A percentile compares a stretch with the other conserved stretches of the same genome.
phyloP scores from a whole-genome alignment of 2,113 vertebrate species.

The Helogale parvula region DNA sequence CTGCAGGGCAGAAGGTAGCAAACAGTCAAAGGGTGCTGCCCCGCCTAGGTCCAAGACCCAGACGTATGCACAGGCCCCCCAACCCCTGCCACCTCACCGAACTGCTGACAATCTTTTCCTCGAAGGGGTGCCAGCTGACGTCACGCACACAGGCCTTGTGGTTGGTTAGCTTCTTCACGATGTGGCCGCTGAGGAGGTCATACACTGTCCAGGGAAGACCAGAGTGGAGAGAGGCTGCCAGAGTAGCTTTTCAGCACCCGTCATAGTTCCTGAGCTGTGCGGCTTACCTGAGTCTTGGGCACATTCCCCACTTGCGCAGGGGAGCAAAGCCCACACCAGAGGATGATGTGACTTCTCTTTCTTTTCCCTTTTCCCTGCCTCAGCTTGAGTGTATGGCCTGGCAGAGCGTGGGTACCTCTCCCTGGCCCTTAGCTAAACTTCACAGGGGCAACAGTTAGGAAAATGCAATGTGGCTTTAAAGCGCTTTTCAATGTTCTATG shows the following conservation, averaged over 20 bases:
- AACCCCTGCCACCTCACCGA: conserved; percentile 87
- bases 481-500: neutral
- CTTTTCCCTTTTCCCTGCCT: conserved; percentile 9
- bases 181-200: conserved; percentile 90
- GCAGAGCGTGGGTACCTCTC: neutral
- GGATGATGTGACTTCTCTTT: neutral
- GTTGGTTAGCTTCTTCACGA: conserved; percentile 89
- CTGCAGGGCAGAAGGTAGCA: conserved; percentile 78
- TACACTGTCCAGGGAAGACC: conserved; percentile 87
- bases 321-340: conserved; percentile 5
- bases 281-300: neutral
- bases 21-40: neutral
- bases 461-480: neutral
- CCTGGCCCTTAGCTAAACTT: conserved; percentile 32
- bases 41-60: neutral
- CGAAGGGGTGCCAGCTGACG: conserved; percentile 94
- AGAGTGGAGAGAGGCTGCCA: neutral
- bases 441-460: conserved; percentile 12
- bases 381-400: neutral
- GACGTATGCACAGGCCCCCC: neutral
- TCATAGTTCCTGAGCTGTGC: neutral
- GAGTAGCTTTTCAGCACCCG: neutral
- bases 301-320: neutral
- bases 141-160: conserved; percentile 95
- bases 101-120: conserved; percentile 93